These are phyloP conservation scores for Limulus polyphemus DNA, from an alignment of 2,888 invertebrate species.

Conservation along the genomic window DNA sequence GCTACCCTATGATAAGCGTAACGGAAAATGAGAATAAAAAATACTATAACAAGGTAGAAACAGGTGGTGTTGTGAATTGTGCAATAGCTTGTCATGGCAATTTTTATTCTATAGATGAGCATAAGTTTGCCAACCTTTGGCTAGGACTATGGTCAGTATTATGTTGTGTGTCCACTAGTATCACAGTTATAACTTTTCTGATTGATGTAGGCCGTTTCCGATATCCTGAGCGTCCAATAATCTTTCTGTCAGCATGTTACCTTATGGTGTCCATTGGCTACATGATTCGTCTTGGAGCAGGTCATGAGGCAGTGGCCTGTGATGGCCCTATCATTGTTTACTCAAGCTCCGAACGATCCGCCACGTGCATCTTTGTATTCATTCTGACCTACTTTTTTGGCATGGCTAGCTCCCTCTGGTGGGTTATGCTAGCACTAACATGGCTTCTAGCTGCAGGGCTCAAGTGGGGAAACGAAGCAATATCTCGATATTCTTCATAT, in stretches of 20 bases:
- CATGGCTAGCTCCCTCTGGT: slow-evolving; percentile 96
- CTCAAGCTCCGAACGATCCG: slow-evolving; percentile 44
- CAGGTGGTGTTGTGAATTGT: slow-evolving; percentile 44
- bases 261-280: slow-evolving; percentile 79
- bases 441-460: slow-evolving; percentile 98
- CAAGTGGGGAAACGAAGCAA: slow-evolving; percentile 98
- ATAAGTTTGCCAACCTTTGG: slow-evolving; percentile 89
- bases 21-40: slow-evolving; percentile 16
- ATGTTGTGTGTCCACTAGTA: slow-evolving; percentile 85
- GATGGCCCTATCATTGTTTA: slow-evolving; percentile 36
- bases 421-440: slow-evolving; percentile 85
- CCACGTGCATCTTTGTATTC: slow-evolving; percentile 84
- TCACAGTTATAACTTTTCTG: slow-evolving; percentile 92
- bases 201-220: slow-evolving; percentile 71
- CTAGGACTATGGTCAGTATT: slow-evolving; percentile 91
- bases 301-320: slow-evolving; percentile 87
- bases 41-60: slow-evolving; percentile 21
- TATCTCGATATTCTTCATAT: slow-evolving; percentile 83
- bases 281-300: slow-evolving; percentile 57
- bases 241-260: slow-evolving; percentile 93
- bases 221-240: slow-evolving; percentile 95
- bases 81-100: slow-evolving; percentile 76
- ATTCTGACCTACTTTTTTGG: slow-evolving; percentile 95
- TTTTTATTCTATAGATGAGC: slow-evolving; percentile 81
- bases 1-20: slow-evolving; percentile 18